Evolutionary conservation across 92 coral and sea anemone genomes (phyloP), one percentile per base, ranked within the genome.

Genomic region (Epizoanthus fatuus): DNA sequence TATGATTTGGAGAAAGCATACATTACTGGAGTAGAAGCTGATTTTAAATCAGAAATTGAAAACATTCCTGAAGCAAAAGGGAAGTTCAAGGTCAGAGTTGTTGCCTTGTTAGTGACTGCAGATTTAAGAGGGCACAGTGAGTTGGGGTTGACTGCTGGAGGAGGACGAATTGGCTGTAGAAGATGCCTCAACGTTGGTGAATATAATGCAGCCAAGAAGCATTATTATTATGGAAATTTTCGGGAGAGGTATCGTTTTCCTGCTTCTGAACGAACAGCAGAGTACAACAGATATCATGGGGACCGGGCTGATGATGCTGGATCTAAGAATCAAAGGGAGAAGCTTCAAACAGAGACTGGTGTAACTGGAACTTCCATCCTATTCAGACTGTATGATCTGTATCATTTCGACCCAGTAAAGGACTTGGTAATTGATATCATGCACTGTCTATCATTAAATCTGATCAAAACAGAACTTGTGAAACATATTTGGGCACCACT

Each of bases 101-200:
- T 45, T 45, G 51, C 51, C 51, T 45, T 45, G 51, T 5, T 45
- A 6, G 51, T 45, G 7, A 45, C 51, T 45, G 51, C 51, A 45
- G 51, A 45, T 45, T 45, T 45, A 5, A 45, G 51, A 45, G 51
- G 51, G 51, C 51, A 45, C 51, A 45, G 51, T 45, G 51, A 45
- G 7, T 45, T 45, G 51, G 51, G 51, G 51, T 66, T 66, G 40
- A 29, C 40, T 14, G 1, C 79, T 84, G 35, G 52, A 83, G 86
- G 88, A 72, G 89, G 92, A 9, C 65, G 52, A 51, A 32, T 89
- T 78, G 93, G 93, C 5, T 89, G 93, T 60, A 56, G 90, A 12
- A 90, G 86, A 32, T 89, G 93, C 59, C 63, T 89, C 11, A 52
- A 76, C n/a, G 59, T 55, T 60, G 90, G 86, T 13, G 62, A 25